A percentile compares a stretch with the other conserved stretches of the same genome.
Evolutionary conservation across 2,797 vertebrate genomes (phyloP).

Genomic region (Margarornis squamiger): DNA sequence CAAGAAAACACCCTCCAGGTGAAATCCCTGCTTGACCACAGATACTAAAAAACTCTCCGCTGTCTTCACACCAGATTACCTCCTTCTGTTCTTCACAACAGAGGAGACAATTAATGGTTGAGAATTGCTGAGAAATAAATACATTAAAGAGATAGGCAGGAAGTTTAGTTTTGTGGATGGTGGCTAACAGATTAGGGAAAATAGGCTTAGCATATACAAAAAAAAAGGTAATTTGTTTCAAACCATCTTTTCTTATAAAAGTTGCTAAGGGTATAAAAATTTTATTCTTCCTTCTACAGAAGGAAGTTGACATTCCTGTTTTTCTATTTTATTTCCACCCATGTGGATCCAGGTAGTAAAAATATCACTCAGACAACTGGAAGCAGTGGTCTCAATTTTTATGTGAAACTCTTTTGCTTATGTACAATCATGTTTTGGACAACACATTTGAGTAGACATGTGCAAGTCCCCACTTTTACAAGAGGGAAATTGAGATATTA

Average conservation of each 20-base stretch:
- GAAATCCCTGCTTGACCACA: background rate
- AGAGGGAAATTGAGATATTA: background rate
- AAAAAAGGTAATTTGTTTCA: background rate
- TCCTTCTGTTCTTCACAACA: background rate
- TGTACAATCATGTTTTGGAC: background rate
- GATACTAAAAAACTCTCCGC: background rate
- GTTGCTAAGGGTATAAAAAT: background rate
- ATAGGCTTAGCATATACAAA: background rate
- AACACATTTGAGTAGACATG: background rate
- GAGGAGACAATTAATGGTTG: background rate
- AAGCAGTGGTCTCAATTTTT: background rate
- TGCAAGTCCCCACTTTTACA: background rate
- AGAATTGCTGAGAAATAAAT: background rate
- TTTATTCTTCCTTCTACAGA: background rate
- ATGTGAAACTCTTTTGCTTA: background rate
- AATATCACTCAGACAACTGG: background rate
- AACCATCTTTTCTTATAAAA: background rate
- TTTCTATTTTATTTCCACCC: background rate
- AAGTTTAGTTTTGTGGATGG: background rate
- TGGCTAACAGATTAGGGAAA: background rate
- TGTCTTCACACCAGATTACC: background rate
- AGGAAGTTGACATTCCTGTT: accelerated
- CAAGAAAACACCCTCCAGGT: background rate
- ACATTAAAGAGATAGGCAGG: background rate
- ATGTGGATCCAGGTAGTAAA: background rate